Evolutionary conservation across 2,888 invertebrate genomes (phyloP), one percentile per base, ranked within the genome.

Genomic region (Eilema depressum): DNA sequence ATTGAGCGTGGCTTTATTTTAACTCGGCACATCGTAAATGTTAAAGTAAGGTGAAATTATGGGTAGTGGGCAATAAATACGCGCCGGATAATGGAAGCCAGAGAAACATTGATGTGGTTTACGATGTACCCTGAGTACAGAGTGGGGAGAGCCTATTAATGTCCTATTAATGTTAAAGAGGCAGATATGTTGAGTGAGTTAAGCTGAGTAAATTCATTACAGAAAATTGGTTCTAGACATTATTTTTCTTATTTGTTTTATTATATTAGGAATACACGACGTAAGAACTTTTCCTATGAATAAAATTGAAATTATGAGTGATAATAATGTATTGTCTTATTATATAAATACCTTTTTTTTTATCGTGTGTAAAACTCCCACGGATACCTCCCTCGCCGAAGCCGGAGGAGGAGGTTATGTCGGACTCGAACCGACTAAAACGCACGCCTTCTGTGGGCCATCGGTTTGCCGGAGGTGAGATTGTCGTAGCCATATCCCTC

Each of bases 1-100:
- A 91, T 91, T 86, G 90, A 90, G 89, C 87, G 89, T 83, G 88
- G 89, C 84, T 91, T 89, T 89, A 90, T 91, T 91, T 92, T 88
- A 90, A 89, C 85, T 83, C 84, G 73, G 82, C 83, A 84, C 83
- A 78, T 88, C 88, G 90, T 89, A 90, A 89, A 88, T 83, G 87
- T 86, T 86, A 80, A 85, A 84, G 82, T 81, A 78, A 80, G 82
- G 79, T 77, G 80, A 83, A 86, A 86, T 85, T 86, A 87, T 86
- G 75, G 86, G 75, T 78, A 75, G 74, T 75, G 71, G 78, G 77
- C 82, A 82, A 85, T 86, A 83, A 79, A 85, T 82, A 79, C 80
- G 76, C 65, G 73, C 67, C 69, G 79, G 79, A 77, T 83, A 82
- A 76, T 78, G 80, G 80, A 83, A 83, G 77, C 77, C 73, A 73